phyloP scores from a whole-genome alignment of 1,140 invertebrate species.

The Rhopalosiphum padi region DNA sequence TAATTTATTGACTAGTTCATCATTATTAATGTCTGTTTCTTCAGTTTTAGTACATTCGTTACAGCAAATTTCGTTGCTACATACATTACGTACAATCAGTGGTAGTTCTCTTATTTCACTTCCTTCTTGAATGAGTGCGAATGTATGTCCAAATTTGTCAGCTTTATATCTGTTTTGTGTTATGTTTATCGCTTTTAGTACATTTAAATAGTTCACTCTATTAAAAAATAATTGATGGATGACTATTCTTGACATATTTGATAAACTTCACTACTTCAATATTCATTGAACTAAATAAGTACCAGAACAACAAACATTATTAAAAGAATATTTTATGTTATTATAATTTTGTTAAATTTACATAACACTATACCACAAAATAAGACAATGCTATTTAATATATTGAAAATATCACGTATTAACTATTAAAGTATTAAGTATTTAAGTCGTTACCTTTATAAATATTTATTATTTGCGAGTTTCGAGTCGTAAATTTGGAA shows the following conservation, averaged over 20 bases:
- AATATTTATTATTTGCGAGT: not conserved
- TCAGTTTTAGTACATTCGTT: not conserved
- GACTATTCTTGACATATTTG: conserved; percentile 47
- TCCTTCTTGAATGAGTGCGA: conserved; percentile 74
- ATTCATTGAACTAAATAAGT: not conserved
- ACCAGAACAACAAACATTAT: not conserved
- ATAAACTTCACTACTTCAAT: not conserved
- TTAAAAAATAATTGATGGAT: not conserved
- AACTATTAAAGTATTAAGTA: too few relatives aligned
- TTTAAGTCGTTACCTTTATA: not conserved
- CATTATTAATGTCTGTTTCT: not conserved
- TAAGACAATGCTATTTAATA: not conserved
- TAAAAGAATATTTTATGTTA: not conserved
- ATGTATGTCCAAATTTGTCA: conserved; percentile 64
- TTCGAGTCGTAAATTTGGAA: not conserved
- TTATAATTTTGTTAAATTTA: not conserved
- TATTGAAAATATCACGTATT: not conserved
- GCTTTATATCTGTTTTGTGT: conserved; percentile 27
- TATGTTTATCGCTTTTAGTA: not conserved
- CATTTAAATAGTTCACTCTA: conserved; percentile 13
- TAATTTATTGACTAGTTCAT: conserved; percentile 53
- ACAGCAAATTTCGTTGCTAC: conserved; percentile 55
- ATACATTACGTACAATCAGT: conserved; percentile 70
- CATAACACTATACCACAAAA: not conserved
- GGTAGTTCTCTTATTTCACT: conserved; percentile 74